Base-by-base conservation (phyloP, 2,113 vertebrate genomes). In the Gavia stellata region DNA sequence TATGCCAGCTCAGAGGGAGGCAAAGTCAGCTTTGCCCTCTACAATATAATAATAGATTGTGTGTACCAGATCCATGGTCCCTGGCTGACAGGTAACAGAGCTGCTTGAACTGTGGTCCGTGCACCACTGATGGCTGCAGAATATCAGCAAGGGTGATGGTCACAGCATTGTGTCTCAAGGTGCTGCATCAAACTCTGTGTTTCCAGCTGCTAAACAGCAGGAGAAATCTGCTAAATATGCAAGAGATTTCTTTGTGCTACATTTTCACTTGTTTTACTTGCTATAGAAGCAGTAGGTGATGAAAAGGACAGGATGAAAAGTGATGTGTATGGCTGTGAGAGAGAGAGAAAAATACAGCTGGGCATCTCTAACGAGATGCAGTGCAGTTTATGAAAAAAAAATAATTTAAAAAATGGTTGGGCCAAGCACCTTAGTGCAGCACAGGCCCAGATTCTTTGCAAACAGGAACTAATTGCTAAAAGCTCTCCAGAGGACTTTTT, bases 251-350 rank as follows among this genome's bases (percentile, higher is more conserved):
- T 89, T 93, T 34, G 34, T 67, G 38, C 33, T 88, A 59, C 38
- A 40, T 88, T 94, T 96, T 93, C 79, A 71, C 53, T 88, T 92
- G 42, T 29, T 92, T 74, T 77, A 55, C 50, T 96, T 78, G 34
- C 53, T 81, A 42, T 87, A 90, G 90, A 74, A 94, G 63, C n/a
- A 88, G 72, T 70, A 90, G 79, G 79, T 86, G 92, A 93, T 93
- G 96, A 96, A 96, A 97, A 88, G 38, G 45, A 86, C 85, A 83
- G 88, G 90, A 96, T 95, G 95, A 96, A 96, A 96, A 96, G 90
- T 86, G 66, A 86, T 92, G 93, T 96, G 92, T 88, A 70, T 11
- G 63, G 50, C 82, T 92, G 79, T 62, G 71, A 94, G 94, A 95
- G 75, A 70, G 70, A 88, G 94, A 83, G 85, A 58, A 93, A 94